A percentile compares a stretch with the other conserved stretches of the same genome.
Evolutionary conservation across 2,888 invertebrate genomes (phyloP).

Genomic region (Trimorus sp.): DNA sequence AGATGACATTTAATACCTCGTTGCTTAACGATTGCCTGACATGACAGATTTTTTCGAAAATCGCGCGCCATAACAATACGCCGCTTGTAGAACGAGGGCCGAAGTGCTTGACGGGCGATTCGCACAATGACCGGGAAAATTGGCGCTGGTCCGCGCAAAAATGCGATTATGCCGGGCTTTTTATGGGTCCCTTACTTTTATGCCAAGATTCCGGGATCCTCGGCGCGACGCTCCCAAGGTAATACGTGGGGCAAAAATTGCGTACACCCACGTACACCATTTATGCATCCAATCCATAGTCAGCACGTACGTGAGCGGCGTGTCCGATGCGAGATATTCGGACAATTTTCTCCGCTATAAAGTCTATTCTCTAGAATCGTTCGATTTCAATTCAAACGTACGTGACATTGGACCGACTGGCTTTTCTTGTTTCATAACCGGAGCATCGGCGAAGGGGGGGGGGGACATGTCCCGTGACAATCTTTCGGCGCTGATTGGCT

Average conservation of each 20-base stretch:
- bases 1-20: no score
- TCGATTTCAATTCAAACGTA: conserved; percentile 65
- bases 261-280: conserved; percentile 73
- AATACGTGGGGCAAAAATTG: conserved; percentile 70
- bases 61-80: conserved; percentile 28
- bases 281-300: conserved; percentile 73
- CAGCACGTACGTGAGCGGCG: conserved; percentile 72
- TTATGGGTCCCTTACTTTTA: conserved; percentile 55
- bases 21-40: background rate
- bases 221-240: conserved; percentile 52
- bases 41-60: conserved; percentile 31
- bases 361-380: conserved; percentile 65
- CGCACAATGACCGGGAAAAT: conserved; percentile 51
- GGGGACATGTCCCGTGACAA: conserved; percentile 10
- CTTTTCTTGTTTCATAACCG: conserved; percentile 58
- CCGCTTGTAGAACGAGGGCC: conserved; percentile 24
- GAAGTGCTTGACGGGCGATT: conserved; percentile 55
- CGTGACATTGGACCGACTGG: conserved; percentile 57
- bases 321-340: conserved; percentile 69
- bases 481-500: conserved; percentile 27
- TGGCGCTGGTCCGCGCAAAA: conserved; percentile 55
- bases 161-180: conserved; percentile 57
- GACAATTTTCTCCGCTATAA: conserved; percentile 68
- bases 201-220: conserved; percentile 59
- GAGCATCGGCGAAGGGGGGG: conserved; percentile 24